Conservation (phyloP, 2,888 invertebrate genomes). For the Phortica magna region DNA sequence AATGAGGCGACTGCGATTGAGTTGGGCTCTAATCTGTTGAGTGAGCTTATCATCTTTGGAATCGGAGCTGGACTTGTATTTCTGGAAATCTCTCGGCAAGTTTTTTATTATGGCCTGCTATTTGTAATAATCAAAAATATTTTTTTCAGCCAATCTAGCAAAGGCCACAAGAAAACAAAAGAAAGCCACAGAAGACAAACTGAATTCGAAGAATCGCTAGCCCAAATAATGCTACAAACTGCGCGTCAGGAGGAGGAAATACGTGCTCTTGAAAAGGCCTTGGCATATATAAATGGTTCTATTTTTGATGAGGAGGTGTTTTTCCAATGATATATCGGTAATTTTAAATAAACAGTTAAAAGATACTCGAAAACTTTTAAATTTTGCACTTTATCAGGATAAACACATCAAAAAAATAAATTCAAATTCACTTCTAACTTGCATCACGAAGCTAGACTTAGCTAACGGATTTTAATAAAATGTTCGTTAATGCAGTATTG, state of each 20-base stretch:
- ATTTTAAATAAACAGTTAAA: no score
- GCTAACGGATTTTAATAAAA: neutral
- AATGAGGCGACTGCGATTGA: conserved; percentile 97
- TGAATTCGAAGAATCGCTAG: neutral
- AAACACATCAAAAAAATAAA: neutral
- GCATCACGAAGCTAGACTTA: no score
- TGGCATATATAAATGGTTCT: neutral
- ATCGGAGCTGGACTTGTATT: conserved; percentile 89
- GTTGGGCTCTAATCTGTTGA: conserved; percentile 93
- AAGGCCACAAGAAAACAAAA: conserved; percentile 88
- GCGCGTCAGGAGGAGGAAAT: neutral
- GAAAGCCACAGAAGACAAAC: conserved; percentile 75
- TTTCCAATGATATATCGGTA: neutral
- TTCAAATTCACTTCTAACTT: neutral
- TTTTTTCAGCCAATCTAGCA: conserved; percentile 83
- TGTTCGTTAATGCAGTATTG: neutral
- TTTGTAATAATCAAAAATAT: neutral
- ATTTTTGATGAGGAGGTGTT: neutral
- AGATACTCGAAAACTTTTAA: no score
- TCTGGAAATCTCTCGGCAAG: conserved; percentile 87
- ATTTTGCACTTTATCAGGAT: no score
- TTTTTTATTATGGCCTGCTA: neutral
- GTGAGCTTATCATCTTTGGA: conserved; percentile 92
- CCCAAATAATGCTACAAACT: neutral
- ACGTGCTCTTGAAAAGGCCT: neutral